Evolutionary conservation across 1,140 invertebrate genomes (phyloP), one percentile per base, ranked within the genome.

Genomic region (Drosophila pruinosa): DNA sequence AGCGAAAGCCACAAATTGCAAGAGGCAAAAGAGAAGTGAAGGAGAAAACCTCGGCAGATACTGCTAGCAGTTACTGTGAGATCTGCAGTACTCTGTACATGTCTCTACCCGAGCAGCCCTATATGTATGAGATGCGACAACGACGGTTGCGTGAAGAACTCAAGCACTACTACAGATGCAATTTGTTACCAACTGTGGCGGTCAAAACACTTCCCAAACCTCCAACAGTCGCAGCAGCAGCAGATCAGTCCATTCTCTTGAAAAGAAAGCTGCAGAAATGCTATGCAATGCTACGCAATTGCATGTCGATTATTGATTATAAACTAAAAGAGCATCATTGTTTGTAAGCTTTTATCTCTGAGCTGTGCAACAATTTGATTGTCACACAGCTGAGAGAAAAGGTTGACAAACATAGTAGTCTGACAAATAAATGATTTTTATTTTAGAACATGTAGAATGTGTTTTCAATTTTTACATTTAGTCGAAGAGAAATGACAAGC

Each of bases 21-120:
- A 19, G 8, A 8, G 15, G 2, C 8, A n/a, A 10, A 19, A 19
- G 7, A 7, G 5, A n/a, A n/a, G 4, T 12, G 2, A 14, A 1
- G 1, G 57, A 65, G 4, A 19, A 63, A 41, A 39, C 28, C 28
- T 31, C 28, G 28, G 10, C 10, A 2, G 7, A 10, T 31, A 10
- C 6, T 10, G 28, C 28, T 8, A 8, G 31, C 31, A n/a, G 4
- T 17, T n/a, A 22, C 15, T 75, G 61, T 38, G 36, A 45, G 3
- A 12, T 75, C 0, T 78, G 75, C 22, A 19, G 45, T 4, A 14
- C 21, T 0, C 26, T 52, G 2, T 8, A 26, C 0, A 3, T 12
- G 0, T 12, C 5, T 2, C 57, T 62, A 8, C 72, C 72, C 8
- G 67, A 79, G 22, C 12, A 47, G 36, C 63, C 80, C 0, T 72